phyloP scores from a whole-genome alignment of 2,113 vertebrate genomes.

The Pampusana beccarii region DNA sequence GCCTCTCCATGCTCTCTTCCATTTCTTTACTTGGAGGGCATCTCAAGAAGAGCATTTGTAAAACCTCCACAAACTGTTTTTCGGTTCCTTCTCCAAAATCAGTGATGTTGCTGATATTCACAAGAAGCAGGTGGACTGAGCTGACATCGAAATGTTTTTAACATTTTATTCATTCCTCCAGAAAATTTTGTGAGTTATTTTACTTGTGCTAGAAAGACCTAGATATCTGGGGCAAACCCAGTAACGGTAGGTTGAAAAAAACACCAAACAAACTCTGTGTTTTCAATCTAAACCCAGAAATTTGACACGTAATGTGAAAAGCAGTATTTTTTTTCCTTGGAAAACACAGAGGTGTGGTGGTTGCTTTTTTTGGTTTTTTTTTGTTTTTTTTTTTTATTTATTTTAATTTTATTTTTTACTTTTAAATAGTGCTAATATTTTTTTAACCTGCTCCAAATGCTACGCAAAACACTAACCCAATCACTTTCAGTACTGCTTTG shows the following conservation, averaged over 20 bases:
- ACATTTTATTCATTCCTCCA: not conserved
- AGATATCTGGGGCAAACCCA: not conserved
- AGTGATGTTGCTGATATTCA: rapidly evolving
- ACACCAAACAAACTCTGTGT: not conserved
- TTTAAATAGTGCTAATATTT: not conserved
- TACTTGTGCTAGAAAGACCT: not conserved
- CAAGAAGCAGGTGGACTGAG: not conserved
- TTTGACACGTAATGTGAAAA: not conserved
- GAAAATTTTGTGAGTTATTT: not conserved
- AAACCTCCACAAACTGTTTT: not conserved
- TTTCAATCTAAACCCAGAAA: not conserved
- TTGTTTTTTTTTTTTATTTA: too few species aligned
- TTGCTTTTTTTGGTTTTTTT: not conserved
- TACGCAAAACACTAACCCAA: not conserved
- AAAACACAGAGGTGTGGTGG: not conserved
- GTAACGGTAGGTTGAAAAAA: not conserved
- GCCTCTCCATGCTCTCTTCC: not conserved
- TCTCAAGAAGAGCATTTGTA: not conserved
- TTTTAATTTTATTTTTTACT: not conserved
- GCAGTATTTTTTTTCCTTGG: not conserved
- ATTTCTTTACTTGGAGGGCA: not conserved
- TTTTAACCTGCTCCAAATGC: not conserved
- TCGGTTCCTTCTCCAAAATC: not conserved
- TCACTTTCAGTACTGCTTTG: not conserved
- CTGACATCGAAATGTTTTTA: not conserved